Conservation (phyloP, 2,888 invertebrate genomes). For the Pristionchus japonicus region DNA sequence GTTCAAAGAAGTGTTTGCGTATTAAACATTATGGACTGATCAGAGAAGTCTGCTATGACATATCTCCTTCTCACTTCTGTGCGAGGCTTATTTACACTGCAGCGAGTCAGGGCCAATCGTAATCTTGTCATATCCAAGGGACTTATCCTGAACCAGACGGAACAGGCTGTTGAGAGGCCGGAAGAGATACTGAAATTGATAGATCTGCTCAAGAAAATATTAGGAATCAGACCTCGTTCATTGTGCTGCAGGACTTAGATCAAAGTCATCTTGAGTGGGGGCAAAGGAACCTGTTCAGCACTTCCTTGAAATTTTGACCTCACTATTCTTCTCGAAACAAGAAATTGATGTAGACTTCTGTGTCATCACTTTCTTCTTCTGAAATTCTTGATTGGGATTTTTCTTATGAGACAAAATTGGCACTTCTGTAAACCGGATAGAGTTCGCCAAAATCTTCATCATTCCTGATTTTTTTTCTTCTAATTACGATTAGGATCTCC, state of each 20-base stretch:
- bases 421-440: neutral
- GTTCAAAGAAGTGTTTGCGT: neutral
- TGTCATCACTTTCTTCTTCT: no score
- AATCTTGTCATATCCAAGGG: conserved; percentile 1
- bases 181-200: neutral
- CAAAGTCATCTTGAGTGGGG: no score
- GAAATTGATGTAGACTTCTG: no score
- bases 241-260: no score
- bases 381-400: no score
- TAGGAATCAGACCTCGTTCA: no score
- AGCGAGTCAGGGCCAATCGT: neutral
- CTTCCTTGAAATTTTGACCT: no score
- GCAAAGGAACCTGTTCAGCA: no score
- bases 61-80: conserved; percentile 9
- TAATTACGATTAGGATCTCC: neutral
- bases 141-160: conserved; percentile 5
- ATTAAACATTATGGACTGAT: no score
- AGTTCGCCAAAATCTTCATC: neutral
- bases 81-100: conserved; percentile 11
- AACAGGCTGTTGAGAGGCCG: neutral
- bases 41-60: no score
- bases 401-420: no score
- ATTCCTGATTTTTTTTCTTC: neutral
- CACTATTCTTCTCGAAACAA: no score
- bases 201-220: neutral